Evolutionary conservation across 2,888 invertebrate genomes (phyloP).

Genomic region (Dolomedes plantarius): DNA sequence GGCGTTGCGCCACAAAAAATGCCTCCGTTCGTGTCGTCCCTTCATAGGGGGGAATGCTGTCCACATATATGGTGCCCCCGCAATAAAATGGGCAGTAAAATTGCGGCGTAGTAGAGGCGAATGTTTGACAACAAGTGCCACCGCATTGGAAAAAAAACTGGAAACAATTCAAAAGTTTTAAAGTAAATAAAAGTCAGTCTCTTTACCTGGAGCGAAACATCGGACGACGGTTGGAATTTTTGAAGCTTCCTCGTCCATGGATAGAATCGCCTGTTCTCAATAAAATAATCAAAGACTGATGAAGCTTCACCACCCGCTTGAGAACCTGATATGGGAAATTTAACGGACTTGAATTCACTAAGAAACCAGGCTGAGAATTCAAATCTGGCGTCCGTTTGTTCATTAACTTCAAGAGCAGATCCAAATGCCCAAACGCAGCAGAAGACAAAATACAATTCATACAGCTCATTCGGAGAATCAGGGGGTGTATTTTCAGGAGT

Average conservation of each 20-base stretch:
- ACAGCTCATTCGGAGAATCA: constrained; percentile 95
- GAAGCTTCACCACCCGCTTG: constrained; percentile 14
- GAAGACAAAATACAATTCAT: constrained; percentile 96
- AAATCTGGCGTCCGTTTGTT: constrained; percentile 91
- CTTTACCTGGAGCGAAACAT: constrained; percentile 91
- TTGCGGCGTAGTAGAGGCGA: no score
- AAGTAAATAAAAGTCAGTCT: no score
- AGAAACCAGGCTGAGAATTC: constrained; percentile 99
- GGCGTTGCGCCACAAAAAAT: no score
- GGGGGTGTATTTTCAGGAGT: constrained; percentile 88
- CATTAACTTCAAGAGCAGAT: constrained; percentile 93
- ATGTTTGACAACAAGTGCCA: no score
- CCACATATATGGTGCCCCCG: no score
- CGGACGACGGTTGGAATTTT: constrained; percentile 93
- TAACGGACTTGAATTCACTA: constrained; percentile 95
- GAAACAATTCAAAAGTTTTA: no score
- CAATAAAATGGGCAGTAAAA: no score
- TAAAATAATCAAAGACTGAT: constrained; percentile 95
- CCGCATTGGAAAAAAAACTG: no score
- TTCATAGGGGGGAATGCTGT: no score
- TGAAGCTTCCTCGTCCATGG: constrained; percentile 93
- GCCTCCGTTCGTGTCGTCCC: no score
- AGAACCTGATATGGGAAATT: constrained; percentile 89
- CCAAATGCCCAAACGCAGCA: constrained; percentile 98
- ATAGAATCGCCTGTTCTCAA: constrained; percentile 91